These are phyloP conservation scores for Piaya cayana DNA, from an alignment of 2,113 vertebrate genomes.

Conservation along the genomic window DNA sequence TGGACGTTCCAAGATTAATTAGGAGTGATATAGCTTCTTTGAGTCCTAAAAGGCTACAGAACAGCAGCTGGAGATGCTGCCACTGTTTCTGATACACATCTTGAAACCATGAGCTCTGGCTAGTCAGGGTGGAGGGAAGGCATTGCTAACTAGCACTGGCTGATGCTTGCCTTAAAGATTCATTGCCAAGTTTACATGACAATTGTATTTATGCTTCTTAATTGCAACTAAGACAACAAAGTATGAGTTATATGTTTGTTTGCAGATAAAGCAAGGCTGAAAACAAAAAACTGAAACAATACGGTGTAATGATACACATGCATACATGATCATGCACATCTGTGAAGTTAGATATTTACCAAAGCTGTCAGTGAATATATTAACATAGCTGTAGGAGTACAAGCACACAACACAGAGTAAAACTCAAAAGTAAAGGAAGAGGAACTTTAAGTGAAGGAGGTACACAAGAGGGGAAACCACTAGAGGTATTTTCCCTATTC, in stretches of 20 bases:
- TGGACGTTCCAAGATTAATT: constrained; percentile 4
- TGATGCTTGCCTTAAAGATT: neutral
- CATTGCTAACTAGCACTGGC: neutral
- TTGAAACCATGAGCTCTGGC: neutral
- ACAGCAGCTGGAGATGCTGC: neutral
- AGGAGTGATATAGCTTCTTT: neutral
- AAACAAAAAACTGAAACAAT: neutral
- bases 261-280: neutral
- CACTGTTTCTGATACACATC: neutral
- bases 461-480: neutral
- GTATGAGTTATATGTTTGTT: neutral
- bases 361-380: neutral
- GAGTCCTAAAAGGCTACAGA: neutral
- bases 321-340: neutral
- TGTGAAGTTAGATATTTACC: neutral
- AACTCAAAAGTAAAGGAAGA: neutral
- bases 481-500: neutral
- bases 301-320: neutral
- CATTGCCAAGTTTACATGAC: neutral
- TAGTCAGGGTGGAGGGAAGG: neutral
- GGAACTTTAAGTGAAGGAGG: neutral
- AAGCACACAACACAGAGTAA: neutral
- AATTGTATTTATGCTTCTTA: neutral
- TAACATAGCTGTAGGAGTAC: neutral
- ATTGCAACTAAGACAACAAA: neutral